Base-by-base conservation (phyloP, 1,140 invertebrate species). In the Dendroctonus valens region DNA sequence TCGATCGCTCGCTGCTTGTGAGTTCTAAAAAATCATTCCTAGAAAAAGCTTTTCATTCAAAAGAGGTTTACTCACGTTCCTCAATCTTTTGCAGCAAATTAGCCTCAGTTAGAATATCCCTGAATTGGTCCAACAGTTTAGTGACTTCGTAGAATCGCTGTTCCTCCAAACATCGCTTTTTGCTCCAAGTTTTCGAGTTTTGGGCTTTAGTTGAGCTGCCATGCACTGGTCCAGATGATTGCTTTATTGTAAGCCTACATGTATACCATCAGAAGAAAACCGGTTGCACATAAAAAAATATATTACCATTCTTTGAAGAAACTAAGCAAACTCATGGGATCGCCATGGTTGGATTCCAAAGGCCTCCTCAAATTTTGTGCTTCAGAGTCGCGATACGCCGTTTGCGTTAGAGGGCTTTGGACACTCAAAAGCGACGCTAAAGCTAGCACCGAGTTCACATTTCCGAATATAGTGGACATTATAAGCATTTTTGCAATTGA, bases 91-190 rank as follows among this genome's bases (percentile, higher is more conserved):
- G 84, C 74, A 91, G 80, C 59, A 92, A 79, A 68, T 87, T 87
- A 59, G 89, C 89, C 67, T 89, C 89, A 79, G 90, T 85, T 41
- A 98, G 79, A 42, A 97, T 82, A 53, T 92, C 87, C 77, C 90
- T 86, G 76, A 98, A 96, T 79, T 99, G 97, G 42, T 87, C 82
- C 41, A 94, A 83, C 4, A 99, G 79, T 83, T 98, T 98, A 0
- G 90, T 95, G 73, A 97, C 91, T 81, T 98, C 96, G 75, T 98
- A 98, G 77, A 99, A 92, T 57, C 96, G 82, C 77, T 98, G 96
- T 75, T 99, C 96, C 79, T 99, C 96, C 5, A 99, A 81, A 5
- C 94, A 94, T 50, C 93, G 79, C 63, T 89, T 84, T 71, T 84
- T 86, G 73, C 94, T 96, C 96, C 96, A 99, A 69, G 88, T 87